These are phyloP conservation scores for Archilochus colubris DNA, from an alignment of 2,113 vertebrate species.

Conservation along the genomic window DNA sequence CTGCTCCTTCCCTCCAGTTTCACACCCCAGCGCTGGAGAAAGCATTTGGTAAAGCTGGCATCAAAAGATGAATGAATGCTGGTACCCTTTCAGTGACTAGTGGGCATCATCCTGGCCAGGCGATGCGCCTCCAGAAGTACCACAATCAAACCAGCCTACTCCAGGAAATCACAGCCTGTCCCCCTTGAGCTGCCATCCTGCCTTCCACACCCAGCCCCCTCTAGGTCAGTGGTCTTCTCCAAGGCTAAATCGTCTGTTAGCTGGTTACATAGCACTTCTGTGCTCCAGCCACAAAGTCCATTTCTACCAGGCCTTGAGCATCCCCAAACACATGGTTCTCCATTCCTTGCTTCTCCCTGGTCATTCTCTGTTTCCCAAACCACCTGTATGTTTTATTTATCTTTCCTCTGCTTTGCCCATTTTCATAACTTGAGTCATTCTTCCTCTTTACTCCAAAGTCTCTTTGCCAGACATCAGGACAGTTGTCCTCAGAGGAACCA, in stretches of 20 bases:
- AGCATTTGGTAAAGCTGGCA: neutral
- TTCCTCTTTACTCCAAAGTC: neutral
- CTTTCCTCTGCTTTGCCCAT: neutral
- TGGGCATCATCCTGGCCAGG: neutral
- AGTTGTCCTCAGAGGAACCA: neutral
- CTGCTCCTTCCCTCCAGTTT: neutral
- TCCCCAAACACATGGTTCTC: neutral
- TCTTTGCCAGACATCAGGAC: neutral
- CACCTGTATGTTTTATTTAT: neutral
- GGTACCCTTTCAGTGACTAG: neutral
- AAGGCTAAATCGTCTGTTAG: neutral
- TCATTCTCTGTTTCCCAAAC: constrained; percentile 10
- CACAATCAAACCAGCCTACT: neutral
- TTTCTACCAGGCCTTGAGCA: neutral
- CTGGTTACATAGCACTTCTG: neutral
- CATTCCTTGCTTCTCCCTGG: neutral
- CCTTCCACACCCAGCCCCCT: neutral
- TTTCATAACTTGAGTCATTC: neutral
- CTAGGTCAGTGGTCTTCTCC: neutral
- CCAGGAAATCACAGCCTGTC: neutral
- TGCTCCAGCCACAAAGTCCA: neutral
- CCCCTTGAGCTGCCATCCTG: neutral
- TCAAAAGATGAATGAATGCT: neutral
- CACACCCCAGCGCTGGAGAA: neutral
- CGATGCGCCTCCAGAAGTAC: neutral